Evolutionary conservation across 2,797 vertebrate species (phyloP), one percentile per base, ranked within the genome.

Genomic region (Trichosurus vulpecula): DNA sequence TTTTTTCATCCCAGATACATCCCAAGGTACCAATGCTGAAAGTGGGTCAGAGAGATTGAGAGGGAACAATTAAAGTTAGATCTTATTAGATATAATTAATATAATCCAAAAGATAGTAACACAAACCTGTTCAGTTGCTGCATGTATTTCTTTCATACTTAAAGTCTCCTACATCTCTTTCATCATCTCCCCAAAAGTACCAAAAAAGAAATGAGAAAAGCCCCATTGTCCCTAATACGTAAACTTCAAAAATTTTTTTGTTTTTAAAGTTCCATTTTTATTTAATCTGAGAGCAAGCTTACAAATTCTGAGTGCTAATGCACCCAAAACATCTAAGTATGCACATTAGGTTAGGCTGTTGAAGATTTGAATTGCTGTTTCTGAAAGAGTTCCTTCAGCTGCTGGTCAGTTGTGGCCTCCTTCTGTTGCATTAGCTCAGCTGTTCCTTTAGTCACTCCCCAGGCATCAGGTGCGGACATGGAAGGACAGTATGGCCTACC

Each of bases 371-470:
- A 97, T 92, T 98, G 98, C 91, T 98, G 98, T 97, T 99, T 99
- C 27, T 99, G 97, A 93, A 99, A 99, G 35, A 99, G 99, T 41
- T 98, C 98, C 92, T 98, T 99, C 97, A 99, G 98, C 98, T 99
- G 99, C 54, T 99, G 98, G 95, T 99, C 97, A 35, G 98, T 99
- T 51, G 99, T 99, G 95, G 99, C 99, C 97, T 99, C 99, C 96
- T 99, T 99, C 98, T 99, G 99, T 98, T 99, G 99, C 99, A 99
- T 99, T 98, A 99, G 98, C 95, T 99, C 99, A 0, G 95, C 93
- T 35, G 99, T 98, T 96, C 99, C 99, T 98, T 99, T 99, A 97
- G 99, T 99, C 98, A 99, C 98, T 1, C 99, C 99, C 99, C 99
- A 99, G 92, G 98, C 97, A 30, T 99, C 99, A 0, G 99, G 99